These are phyloP conservation scores for Polyploca ridens DNA, from an alignment of 2,888 invertebrate genomes.

Conservation along the genomic window DNA sequence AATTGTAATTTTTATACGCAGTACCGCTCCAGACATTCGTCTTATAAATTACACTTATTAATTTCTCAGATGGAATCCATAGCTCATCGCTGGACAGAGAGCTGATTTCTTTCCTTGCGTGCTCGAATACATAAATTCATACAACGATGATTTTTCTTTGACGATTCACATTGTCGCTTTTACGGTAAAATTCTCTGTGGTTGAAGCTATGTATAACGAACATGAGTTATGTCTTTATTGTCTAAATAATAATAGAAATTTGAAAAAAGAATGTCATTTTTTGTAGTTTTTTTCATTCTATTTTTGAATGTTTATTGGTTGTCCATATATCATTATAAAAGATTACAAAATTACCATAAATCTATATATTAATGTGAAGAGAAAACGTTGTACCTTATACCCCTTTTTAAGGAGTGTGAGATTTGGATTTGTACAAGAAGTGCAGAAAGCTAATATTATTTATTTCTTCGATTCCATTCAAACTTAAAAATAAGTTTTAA, in stretches of 20 bases:
- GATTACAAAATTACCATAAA: too few species aligned
- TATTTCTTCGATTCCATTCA: too few species aligned
- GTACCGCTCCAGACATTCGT: constrained; percentile 11
- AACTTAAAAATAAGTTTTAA: too few species aligned
- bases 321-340: too few species aligned
- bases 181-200: constrained; percentile 4
- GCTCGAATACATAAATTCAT: constrained; percentile 5
- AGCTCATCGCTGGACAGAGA: constrained; percentile 11
- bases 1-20: background rate
- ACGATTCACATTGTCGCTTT: constrained; percentile 11
- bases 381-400: too few species aligned
- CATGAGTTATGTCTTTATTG: background rate
- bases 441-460: too few species aligned
- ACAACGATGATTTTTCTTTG: constrained; percentile 17
- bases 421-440: too few species aligned
- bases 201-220: background rate
- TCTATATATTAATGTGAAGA: too few species aligned
- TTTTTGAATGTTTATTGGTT: too few species aligned
- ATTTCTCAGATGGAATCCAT: constrained; percentile 10
- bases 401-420: too few species aligned
- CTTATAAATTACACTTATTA: constrained; percentile 9
- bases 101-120: constrained; percentile 17
- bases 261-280: too few species aligned
- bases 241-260: background rate
- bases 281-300: too few species aligned